Evolutionary conservation across 92 coral and sea anemone species (phyloP).

Genomic region (Zoanthus solanderi): DNA sequence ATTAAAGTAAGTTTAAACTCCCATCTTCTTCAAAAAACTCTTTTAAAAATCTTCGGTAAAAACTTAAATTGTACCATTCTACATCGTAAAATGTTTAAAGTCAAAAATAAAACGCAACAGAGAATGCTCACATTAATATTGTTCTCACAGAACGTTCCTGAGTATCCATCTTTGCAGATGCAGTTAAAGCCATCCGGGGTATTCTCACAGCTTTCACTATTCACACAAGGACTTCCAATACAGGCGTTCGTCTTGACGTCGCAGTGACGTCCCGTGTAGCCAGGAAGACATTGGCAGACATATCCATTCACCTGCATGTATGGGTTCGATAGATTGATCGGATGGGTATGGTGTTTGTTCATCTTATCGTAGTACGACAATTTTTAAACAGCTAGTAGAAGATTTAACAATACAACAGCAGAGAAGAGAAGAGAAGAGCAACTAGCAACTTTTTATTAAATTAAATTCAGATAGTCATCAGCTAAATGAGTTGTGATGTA

Average conservation of each 20-base stretch:
- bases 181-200: conserved; percentile 87
- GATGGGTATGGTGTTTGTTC: too few species aligned
- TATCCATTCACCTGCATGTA: conserved; percentile 70
- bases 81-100: not conserved
- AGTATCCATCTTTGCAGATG: conserved; percentile 79
- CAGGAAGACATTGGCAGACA: conserved; percentile 73
- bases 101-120: not conserved
- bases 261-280: conserved; percentile 77
- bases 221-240: conserved; percentile 51
- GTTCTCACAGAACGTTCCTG: conserved; percentile 92
- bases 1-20: too few species aligned
- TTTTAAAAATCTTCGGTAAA: not conserved
- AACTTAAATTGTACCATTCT: not conserved
- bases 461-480: too few species aligned
- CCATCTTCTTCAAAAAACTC: too few species aligned
- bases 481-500: too few species aligned
- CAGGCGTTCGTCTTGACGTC: conserved; percentile 67
- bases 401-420: too few species aligned
- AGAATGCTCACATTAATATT: conserved; percentile 75
- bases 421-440: too few species aligned
- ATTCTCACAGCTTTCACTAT: conserved; percentile 76
- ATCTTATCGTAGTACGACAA: too few species aligned
- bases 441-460: too few species aligned
- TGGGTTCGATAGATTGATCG: too few species aligned
- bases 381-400: too few species aligned